A percentile compares a stretch with the other conserved stretches of the same genome.
These are phyloP conservation scores for Leptopilina syphax DNA, from an alignment of 2,888 invertebrate species.

Conservation along the genomic window DNA sequence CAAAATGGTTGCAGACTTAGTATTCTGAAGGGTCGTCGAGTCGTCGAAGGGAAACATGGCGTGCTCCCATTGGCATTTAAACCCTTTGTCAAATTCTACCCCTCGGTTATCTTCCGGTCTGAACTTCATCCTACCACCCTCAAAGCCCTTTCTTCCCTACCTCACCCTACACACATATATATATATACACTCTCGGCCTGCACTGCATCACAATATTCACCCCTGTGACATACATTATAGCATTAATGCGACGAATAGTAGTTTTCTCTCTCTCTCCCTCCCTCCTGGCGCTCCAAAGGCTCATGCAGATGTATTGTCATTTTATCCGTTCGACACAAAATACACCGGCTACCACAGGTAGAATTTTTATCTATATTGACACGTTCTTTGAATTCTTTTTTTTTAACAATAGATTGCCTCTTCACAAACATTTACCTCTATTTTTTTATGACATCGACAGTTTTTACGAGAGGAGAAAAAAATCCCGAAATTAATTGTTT, in stretches of 20 bases:
- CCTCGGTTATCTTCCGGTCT: conserved; percentile 45
- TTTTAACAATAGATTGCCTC: conserved; percentile 8
- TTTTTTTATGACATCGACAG: neutral
- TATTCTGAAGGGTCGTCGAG: conserved; percentile 52
- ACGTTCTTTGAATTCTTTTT: neutral
- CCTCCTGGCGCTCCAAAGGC: conserved; percentile 42
- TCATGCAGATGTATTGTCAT: conserved; percentile 47
- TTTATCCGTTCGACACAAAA: conserved; percentile 47
- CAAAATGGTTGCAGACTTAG: conserved; percentile 56
- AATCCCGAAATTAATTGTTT: too few species aligned
- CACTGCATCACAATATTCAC: conserved; percentile 48
- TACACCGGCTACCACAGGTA: conserved; percentile 48
- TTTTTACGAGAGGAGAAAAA: neutral
- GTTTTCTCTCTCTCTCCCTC: conserved; percentile 23
- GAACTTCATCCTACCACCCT: conserved; percentile 45
- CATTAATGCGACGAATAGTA: conserved; percentile 47
- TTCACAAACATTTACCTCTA: neutral
- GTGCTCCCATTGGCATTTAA: conserved; percentile 61
- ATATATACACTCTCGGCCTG: neutral
- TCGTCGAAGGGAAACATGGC: conserved; percentile 46
- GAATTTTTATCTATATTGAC: neutral
- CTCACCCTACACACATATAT: conserved; percentile 32
- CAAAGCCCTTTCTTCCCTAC: conserved; percentile 46
- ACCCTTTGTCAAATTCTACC: conserved; percentile 63
- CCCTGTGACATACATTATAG: conserved; percentile 55